A percentile compares a stretch with the other conserved stretches of the same genome.
phyloP scores from a whole-genome alignment of 2,113 vertebrate species.

The Ageneiosus marmoratus region DNA sequence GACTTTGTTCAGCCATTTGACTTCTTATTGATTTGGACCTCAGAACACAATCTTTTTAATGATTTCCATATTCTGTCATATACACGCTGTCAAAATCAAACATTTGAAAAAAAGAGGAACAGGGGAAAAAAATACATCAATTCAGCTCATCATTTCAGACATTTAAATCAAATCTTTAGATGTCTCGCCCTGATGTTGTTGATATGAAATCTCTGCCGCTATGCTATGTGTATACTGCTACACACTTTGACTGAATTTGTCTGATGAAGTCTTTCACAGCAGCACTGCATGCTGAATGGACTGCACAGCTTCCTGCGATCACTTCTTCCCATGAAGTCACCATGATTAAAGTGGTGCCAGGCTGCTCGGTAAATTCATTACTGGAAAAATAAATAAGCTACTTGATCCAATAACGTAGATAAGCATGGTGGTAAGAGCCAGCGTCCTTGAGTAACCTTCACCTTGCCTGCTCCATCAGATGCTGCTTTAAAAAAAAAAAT shows the following conservation, averaged over 20 bases:
- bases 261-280: not conserved
- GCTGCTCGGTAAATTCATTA: constrained; percentile 18
- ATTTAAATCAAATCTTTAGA: not conserved
- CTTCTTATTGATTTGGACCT: constrained; percentile 33
- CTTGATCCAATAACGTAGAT: constrained; percentile 50
- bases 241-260: not conserved
- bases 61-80: constrained; percentile 7
- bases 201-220: not conserved
- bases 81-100: not conserved
- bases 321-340: constrained; percentile 9
- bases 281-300: not conserved
- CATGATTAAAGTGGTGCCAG: constrained; percentile 42
- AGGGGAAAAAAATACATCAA: not conserved
- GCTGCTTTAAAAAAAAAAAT: constrained; percentile 37
- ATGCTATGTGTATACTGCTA: not conserved
- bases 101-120: not conserved
- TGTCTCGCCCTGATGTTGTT: not conserved
- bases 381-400: constrained; percentile 46
- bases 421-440: constrained; percentile 53
- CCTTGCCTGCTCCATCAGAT: constrained; percentile 49
- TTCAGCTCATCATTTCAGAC: constrained; percentile 1
- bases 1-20: not conserved
- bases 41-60: constrained; percentile 3
- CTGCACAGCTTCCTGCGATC: constrained; percentile 8
- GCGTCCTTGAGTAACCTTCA: constrained; percentile 54